Evolutionary conservation across 2,888 invertebrate genomes (phyloP), one percentile per base, ranked within the genome.

Genomic region (Orthosia incerta): DNA sequence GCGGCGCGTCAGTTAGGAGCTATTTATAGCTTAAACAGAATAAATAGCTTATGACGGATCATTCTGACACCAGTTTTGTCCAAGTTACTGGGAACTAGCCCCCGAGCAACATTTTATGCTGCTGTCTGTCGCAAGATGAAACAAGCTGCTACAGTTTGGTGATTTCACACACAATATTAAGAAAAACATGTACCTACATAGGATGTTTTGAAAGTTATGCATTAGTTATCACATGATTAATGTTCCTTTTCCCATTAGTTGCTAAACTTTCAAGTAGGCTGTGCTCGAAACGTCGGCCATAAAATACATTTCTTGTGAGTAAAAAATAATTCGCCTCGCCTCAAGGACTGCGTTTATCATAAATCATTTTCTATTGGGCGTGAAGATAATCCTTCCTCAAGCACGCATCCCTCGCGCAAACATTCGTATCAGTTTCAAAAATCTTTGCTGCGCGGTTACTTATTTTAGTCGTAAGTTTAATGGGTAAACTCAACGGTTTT

Each of bases 1-100:
- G 46, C 4, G 3, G 26, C 26, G 26, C 26, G 26, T 26, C 26
- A 26, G 26, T 11, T 62, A 31, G 26, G 15, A 45, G 23, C 46
- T 75, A 74, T 76, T 26, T 74, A 59, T 60, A 69, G 26, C 55
- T 68, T 60, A 64, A 69, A 69, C 60, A 64, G 68, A 76, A 74
- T 60, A 55, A 76, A 74, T 60, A 55, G 55, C 51, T 63, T 53
- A 74, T 1, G 26, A 45, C 5, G 13, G 18, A 26, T 50, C 39
- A 50, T 48, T 26, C 31, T 62, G 55, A 73, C 51, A 26, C 26
- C 48, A 74, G 71, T 48, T 71, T 64, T 26, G 5, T 31, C n/a
- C n/a, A n/a, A 31, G 51, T 23, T 20, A 50, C 39, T 18, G 9
- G n/a, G 23, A 59, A 31, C 56, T 74, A 56, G 5, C n/a, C 13